Evolutionary conservation across 2,797 vertebrate genomes (phyloP), one percentile per base, ranked within the genome.

Genomic region (Dendrocincla fuliginosa): DNA sequence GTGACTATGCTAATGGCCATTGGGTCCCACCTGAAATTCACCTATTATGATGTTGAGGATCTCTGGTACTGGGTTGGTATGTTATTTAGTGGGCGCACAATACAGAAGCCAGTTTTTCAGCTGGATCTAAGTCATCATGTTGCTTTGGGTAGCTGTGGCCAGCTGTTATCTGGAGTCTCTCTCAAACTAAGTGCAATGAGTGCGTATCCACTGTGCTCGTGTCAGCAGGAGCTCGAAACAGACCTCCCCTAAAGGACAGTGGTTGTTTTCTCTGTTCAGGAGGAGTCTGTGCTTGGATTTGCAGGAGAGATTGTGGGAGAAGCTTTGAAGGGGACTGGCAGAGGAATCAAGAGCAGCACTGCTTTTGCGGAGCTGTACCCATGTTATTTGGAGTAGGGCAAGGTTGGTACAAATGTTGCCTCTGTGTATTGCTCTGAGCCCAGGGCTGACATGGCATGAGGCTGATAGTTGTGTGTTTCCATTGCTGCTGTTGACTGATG

Each of bases 171-270:
- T 17, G 47, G 69, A 47, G 28, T 55, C 13, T 35, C 3, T 79
- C 42, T 91, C 65, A 67, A 49, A 49, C 33, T 39, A 32, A 57
- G 19, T 25, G 19, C 61, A 64, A 0, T 60, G 84, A 35, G 8
- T n/a, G 44, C 8, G 16, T 85, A 47, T 60, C 49, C 1, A 0
- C 39, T 76, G 52, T 50, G 41, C 47, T 84, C 0, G 0, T 47
- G 16, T 46, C 46, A 11, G 17, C 13, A 55, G 30, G 76, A 87
- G 23, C 37, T n/a, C 49, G 69, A 79, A 64, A 33, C 46, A 64
- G 46, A 37, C 10, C 42, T 87, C 59, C 35, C 46, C 39, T 84
- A 55, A 2, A 16, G 69, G 64, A 42, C 1, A 2, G 6, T 64
- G 49, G 16, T 49, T 42, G 30, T n/a, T 71, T 10, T 7, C 37